Evolutionary conservation across 2,888 invertebrate species (phyloP).

Genomic region (Andrena bicolor): DNA sequence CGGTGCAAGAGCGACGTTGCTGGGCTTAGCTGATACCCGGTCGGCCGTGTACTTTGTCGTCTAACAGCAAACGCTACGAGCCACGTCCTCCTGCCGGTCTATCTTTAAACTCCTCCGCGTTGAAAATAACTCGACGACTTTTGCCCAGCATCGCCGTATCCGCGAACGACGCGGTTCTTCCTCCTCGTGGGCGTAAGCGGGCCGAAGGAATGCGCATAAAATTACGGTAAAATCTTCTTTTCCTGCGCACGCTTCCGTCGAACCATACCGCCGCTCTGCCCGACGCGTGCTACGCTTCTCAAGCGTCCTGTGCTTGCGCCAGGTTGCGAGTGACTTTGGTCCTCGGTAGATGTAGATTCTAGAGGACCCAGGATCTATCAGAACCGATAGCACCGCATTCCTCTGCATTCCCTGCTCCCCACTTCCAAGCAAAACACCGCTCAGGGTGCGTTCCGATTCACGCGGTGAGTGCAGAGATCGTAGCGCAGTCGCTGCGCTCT

Average conservation of each 20-base stretch:
- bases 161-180: slow-evolving; percentile 41
- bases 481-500: no score
- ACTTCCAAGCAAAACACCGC: background rate
- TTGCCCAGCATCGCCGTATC: slow-evolving; percentile 40
- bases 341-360: background rate
- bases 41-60: background rate
- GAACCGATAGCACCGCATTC: background rate
- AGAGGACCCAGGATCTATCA: background rate
- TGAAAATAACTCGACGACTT: slow-evolving; percentile 55
- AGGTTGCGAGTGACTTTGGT: no score
- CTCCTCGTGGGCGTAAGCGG: slow-evolving; percentile 54
- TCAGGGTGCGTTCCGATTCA: no score
- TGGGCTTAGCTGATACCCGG: slow-evolving; percentile 3
- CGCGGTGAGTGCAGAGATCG: no score
- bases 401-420: background rate
- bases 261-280: background rate
- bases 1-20: background rate
- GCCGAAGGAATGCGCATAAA: slow-evolving; percentile 53
- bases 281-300: background rate
- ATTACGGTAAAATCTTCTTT: slow-evolving; percentile 53
- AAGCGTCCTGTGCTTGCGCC: no score
- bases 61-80: slow-evolving; percentile 7
- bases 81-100: slow-evolving; percentile 39
- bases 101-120: slow-evolving; percentile 53
- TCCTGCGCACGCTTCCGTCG: slow-evolving; percentile 32